Conservation (phyloP, 2,797 vertebrate species). For the Cossypha niveicapilla region DNA sequence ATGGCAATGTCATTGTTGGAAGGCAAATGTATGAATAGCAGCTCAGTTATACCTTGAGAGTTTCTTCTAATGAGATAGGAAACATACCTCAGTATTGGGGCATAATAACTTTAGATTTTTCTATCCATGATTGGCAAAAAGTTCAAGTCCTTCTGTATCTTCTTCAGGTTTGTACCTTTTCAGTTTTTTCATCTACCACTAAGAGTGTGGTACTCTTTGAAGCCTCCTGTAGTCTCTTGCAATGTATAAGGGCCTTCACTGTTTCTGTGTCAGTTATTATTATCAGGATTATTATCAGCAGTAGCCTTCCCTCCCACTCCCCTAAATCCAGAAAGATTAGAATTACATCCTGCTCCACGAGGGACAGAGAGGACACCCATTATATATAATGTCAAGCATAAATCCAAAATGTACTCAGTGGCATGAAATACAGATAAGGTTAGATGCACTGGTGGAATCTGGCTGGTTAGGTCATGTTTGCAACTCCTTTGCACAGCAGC, state of each 20-base stretch:
- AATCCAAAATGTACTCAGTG: background rate
- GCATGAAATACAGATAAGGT: background rate
- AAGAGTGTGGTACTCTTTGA: background rate
- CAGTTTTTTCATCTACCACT: background rate
- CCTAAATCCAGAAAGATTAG: background rate
- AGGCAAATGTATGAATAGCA: background rate
- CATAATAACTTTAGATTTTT: background rate
- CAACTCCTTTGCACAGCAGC: background rate
- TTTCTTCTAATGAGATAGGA: background rate
- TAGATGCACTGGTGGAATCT: conserved; percentile 10
- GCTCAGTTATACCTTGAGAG: background rate
- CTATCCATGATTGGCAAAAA: background rate
- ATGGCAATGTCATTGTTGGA: background rate
- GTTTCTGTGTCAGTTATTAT: background rate
- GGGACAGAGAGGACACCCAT: background rate
- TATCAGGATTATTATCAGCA: background rate
- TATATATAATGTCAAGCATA: background rate
- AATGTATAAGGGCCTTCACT: background rate
- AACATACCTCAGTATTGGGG: background rate
- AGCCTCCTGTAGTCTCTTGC: background rate
- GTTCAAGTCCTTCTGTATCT: background rate
- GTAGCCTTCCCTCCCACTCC: background rate
- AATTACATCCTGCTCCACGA: background rate
- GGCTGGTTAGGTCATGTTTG: background rate
- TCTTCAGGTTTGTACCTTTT: background rate